These are phyloP conservation scores for Trilocha varians DNA, from an alignment of 2,888 invertebrate genomes.

Conservation along the genomic window DNA sequence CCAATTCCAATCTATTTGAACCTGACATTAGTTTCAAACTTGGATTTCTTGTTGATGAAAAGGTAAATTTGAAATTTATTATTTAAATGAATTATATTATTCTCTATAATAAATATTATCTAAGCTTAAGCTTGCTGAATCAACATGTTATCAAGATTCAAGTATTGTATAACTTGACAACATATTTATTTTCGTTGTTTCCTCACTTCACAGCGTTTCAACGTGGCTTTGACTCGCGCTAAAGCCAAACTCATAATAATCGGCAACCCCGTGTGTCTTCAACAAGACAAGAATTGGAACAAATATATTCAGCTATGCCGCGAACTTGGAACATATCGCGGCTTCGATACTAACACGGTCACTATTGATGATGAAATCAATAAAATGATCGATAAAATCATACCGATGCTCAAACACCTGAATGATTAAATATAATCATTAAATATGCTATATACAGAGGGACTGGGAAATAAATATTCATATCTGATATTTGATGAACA, in stretches of 20 bases:
- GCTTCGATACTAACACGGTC: conserved; percentile 22
- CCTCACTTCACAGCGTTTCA: conserved; percentile 72
- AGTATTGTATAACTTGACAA: too few relatives aligned
- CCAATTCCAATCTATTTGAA: conserved; percentile 67
- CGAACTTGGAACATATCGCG: conserved; percentile 35
- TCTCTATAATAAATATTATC: too few relatives aligned
- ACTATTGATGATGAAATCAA: neutral
- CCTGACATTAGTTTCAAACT: conserved; percentile 70
- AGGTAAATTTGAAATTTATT: conserved; percentile 37
- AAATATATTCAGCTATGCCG: conserved; percentile 45
- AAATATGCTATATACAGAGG: too few relatives aligned
- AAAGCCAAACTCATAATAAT: conserved; percentile 77
- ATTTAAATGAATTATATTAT: conserved; percentile 20
- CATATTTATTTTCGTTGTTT: neutral
- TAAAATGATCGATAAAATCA: neutral
- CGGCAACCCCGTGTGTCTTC: conserved; percentile 66
- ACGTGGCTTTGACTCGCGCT: conserved; percentile 82
- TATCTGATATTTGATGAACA: too few relatives aligned
- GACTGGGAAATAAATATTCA: too few relatives aligned
- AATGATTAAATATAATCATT: neutral
- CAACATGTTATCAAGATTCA: neutral
- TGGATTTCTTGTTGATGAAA: conserved; percentile 69
- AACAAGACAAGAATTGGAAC: conserved; percentile 44
- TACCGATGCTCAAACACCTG: neutral
- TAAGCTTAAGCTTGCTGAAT: neutral